These are phyloP conservation scores for Pachyrhynchus sulphureomaculatus DNA, from an alignment of 1,140 invertebrate genomes.

Conservation along the genomic window DNA sequence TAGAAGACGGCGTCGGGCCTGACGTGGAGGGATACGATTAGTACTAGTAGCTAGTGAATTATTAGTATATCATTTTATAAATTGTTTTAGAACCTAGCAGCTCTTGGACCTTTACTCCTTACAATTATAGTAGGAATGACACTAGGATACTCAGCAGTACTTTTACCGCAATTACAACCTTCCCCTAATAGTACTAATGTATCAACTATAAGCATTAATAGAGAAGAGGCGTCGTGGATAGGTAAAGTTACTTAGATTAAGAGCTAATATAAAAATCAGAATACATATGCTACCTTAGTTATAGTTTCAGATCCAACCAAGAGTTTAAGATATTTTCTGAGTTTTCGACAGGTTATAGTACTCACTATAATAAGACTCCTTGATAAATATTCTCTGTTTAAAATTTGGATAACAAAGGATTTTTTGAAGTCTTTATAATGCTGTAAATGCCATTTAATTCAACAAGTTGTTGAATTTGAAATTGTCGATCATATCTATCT, in stretches of 20 bases:
- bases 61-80: neutral
- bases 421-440: too few relatives aligned
- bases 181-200: slow-evolving; percentile 36
- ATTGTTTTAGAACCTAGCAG: slow-evolving; percentile 52
- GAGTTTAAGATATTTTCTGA: too few relatives aligned
- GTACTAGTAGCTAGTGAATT: neutral
- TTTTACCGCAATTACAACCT: slow-evolving; percentile 59
- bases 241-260: slow-evolving; percentile 46
- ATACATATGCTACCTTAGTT: neutral
- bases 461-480: too few relatives aligned
- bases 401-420: too few relatives aligned
- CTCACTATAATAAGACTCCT: too few relatives aligned
- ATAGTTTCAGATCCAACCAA: neutral
- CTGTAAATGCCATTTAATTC: too few relatives aligned
- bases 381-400: too few relatives aligned
- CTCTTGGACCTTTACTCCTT: slow-evolving; percentile 57
- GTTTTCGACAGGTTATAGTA: too few relatives aligned
- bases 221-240: slow-evolving; percentile 62
- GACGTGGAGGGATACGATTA: neutral
- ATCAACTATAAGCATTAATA: slow-evolving; percentile 52
- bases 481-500: too few relatives aligned
- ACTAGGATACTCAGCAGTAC: slow-evolving; percentile 62
- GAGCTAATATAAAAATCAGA: slow-evolving; percentile 23
- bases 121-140: slow-evolving; percentile 59
- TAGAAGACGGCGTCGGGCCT: too few relatives aligned